Evolutionary conservation across 2,888 invertebrate species (phyloP).

Genomic region (Zygothrica quintamaculata): DNA sequence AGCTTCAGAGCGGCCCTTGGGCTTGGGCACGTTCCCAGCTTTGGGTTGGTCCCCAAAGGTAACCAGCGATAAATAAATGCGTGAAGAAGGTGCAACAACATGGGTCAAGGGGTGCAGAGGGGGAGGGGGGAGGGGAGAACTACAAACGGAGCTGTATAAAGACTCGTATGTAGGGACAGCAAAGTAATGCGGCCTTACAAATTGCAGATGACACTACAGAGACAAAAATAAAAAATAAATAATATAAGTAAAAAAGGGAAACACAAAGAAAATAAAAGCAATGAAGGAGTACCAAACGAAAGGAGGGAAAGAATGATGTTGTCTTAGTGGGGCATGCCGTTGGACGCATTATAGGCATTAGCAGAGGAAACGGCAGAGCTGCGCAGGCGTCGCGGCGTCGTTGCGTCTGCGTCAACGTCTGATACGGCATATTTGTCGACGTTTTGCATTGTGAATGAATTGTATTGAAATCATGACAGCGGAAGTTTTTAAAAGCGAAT

Average conservation of each 20-base stretch:
- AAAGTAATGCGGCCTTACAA: conserved; percentile 60
- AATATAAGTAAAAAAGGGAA: conserved; percentile 1
- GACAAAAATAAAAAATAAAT: conserved; percentile 25
- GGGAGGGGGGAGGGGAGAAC: neutral
- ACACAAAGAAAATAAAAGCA: neutral
- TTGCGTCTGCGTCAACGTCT: conserved; percentile 51
- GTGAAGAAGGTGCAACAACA: neutral
- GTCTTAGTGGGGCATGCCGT: conserved; percentile 49
- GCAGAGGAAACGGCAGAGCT: conserved; percentile 32
- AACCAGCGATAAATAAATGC: conserved; percentile 55
- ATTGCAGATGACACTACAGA: conserved; percentile 61
- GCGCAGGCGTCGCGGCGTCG: conserved; percentile 67
- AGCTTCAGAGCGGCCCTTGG: conserved; percentile 30
- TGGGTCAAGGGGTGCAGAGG: neutral
- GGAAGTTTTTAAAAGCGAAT: conserved; percentile 66
- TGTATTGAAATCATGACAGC: conserved; percentile 60
- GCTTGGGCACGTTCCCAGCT: conserved; percentile 52
- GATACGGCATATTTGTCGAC: conserved; percentile 58
- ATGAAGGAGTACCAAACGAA: neutral
- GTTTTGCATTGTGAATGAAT: conserved; percentile 63
- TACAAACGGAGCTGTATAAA: no score
- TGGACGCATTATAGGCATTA: conserved; percentile 53
- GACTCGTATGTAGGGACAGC: conserved; percentile 1
- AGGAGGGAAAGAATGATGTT: neutral
- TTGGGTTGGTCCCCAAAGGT: conserved; percentile 33